Conservation (phyloP, 2,113 vertebrate genomes). For the Ia io region DNA sequence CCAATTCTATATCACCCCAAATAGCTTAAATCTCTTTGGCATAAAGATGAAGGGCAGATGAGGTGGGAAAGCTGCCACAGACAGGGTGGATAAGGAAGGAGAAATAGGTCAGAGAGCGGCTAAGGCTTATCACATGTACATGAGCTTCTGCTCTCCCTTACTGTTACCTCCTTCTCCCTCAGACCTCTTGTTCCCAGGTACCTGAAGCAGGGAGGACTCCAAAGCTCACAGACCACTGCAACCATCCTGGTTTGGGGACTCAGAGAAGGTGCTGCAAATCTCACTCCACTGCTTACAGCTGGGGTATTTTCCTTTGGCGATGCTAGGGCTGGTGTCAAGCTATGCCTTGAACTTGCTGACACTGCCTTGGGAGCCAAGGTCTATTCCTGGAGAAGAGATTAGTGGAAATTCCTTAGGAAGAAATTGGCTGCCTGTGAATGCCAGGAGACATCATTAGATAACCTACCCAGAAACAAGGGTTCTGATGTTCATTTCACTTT, state of each 20-base stretch:
- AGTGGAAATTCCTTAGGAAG: slow-evolving; percentile 59
- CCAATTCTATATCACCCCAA: background rate
- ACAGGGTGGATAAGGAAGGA: background rate
- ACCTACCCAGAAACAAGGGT: slow-evolving; percentile 16
- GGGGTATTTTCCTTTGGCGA: slow-evolving; percentile 3
- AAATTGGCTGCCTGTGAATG: slow-evolving; percentile 50
- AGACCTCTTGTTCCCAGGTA: background rate
- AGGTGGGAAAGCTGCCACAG: background rate
- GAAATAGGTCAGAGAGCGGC: background rate
- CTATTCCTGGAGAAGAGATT: slow-evolving; percentile 68
- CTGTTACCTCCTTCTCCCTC: background rate
- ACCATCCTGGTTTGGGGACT: background rate
- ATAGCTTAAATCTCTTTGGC: background rate
- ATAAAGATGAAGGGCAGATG: background rate
- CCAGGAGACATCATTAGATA: slow-evolving; percentile 31
- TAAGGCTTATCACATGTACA: background rate
- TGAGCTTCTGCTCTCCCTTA: background rate
- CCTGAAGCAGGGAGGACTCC: background rate
- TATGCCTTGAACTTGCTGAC: slow-evolving; percentile 47
- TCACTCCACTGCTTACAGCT: background rate
- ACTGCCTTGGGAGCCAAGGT: slow-evolving; percentile 35
- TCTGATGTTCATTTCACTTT: background rate
- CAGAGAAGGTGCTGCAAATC: background rate
- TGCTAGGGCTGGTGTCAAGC: background rate
- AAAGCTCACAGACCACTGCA: background rate